Evolutionary conservation across 1,140 invertebrate genomes (phyloP).

Genomic region (Myzus persicae): DNA sequence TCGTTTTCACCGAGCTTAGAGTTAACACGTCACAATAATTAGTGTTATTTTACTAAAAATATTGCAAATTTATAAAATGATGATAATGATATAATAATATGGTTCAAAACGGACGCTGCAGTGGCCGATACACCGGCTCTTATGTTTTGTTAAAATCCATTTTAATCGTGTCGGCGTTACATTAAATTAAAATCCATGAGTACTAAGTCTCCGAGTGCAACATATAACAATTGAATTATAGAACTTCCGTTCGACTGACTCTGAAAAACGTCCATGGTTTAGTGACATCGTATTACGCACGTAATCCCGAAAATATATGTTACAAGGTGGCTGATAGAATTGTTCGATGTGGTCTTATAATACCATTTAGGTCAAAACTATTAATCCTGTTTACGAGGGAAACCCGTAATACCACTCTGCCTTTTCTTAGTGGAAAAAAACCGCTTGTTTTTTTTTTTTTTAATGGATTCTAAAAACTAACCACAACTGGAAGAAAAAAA

Average conservation of each 20-base stretch:
- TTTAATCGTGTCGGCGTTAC: neutral
- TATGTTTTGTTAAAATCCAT: neutral
- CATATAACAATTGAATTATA: neutral
- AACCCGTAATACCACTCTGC: neutral
- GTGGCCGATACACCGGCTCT: neutral
- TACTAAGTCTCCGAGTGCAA: neutral
- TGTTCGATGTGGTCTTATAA: constrained; percentile 2
- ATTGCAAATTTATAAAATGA: neutral
- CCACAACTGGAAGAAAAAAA: constrained; percentile 41
- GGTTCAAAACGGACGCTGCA: neutral
- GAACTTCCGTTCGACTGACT: neutral
- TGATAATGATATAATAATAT: neutral
- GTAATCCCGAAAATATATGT: constrained; percentile 27
- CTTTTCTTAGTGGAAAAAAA: constrained; percentile 21
- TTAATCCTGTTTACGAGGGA: constrained; percentile 46
- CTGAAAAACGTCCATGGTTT: neutral
- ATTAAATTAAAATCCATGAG: neutral
- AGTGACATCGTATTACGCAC: constrained; percentile 4
- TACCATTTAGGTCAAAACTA: constrained; percentile 52
- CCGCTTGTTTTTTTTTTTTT: constrained; percentile 39
- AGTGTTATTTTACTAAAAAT: neutral
- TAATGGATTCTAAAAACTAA: constrained; percentile 49
- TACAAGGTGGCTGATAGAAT: constrained; percentile 8
- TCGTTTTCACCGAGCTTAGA: neutral
- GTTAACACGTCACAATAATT: neutral